Percentiles rank a stretch among this genome's conserved stretches.
Conservation (phyloP, 2,888 invertebrate species). For the Bimastos eiseni region DNA sequence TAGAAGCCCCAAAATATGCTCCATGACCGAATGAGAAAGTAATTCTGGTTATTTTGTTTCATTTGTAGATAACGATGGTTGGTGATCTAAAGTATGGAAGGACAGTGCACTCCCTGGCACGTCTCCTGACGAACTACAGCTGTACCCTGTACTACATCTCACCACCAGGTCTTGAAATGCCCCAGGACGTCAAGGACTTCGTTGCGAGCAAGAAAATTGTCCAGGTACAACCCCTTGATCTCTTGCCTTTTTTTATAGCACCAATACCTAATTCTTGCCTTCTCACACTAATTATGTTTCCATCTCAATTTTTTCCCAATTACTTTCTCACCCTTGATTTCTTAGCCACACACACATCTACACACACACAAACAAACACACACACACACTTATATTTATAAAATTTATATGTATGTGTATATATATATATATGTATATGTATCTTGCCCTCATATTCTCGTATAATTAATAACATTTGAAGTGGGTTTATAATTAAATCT, state of each 20-base stretch:
- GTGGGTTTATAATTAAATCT: neutral
- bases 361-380: too few relatives aligned
- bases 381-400: too few relatives aligned
- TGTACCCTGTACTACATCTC: slow-evolving; percentile 90
- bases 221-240: slow-evolving; percentile 66
- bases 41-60: neutral
- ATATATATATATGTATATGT: too few relatives aligned
- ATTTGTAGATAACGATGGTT: slow-evolving; percentile 82
- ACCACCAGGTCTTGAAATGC: slow-evolving; percentile 86
- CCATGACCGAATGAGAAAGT: neutral
- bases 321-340: neutral
- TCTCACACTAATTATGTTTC: neutral
- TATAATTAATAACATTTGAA: neutral
- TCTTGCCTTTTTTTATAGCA: neutral
- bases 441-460: neutral
- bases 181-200: slow-evolving; percentile 79
- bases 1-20: neutral
- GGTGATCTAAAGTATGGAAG: slow-evolving; percentile 97
- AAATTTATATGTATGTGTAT: too few relatives aligned
- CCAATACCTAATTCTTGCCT: neutral
- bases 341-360: too few relatives aligned
- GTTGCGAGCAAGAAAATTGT: slow-evolving; percentile 77
- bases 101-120: slow-evolving; percentile 94
- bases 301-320: neutral
- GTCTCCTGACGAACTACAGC: slow-evolving; percentile 88